phyloP scores from a whole-genome alignment of 2,888 invertebrate genomes.

The Cantharis rustica region DNA sequence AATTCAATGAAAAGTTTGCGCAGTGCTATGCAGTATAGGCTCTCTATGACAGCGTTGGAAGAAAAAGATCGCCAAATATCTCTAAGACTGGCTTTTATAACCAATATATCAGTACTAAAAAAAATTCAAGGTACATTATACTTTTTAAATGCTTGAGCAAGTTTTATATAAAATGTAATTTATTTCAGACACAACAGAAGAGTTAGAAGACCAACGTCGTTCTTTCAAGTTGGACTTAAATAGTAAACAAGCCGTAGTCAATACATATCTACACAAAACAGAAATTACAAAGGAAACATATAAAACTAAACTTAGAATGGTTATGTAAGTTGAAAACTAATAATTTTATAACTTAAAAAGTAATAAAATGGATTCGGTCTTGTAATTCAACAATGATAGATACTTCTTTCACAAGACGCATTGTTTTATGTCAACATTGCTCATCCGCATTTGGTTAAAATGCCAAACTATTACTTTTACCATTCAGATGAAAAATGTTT shows the following conservation, averaged over 20 bases:
- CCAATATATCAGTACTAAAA: constrained; percentile 47
- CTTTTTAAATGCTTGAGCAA: background rate
- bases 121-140: background rate
- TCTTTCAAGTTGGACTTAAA: background rate
- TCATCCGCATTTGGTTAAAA: too few relatives aligned
- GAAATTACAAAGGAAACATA: background rate
- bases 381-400: too few relatives aligned
- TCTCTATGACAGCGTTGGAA: constrained; percentile 58
- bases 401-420: too few relatives aligned
- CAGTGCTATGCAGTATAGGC: constrained; percentile 54
- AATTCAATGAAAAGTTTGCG: constrained; percentile 52
- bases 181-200: background rate
- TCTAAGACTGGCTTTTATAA: constrained; percentile 55
- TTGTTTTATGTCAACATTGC: too few relatives aligned
- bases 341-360: too few relatives aligned
- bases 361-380: too few relatives aligned
- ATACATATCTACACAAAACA: background rate
- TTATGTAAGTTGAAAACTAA: background rate
- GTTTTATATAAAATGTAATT: background rate
- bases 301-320: background rate
- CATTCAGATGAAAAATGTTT: too few relatives aligned
- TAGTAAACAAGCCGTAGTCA: background rate
- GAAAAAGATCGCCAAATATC: constrained; percentile 56
- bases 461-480: too few relatives aligned
- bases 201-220: background rate